Evolutionary conservation across 2,113 vertebrate genomes (phyloP), one percentile per base, ranked within the genome.

Genomic region (Epinephelus fuscoguttatus): DNA sequence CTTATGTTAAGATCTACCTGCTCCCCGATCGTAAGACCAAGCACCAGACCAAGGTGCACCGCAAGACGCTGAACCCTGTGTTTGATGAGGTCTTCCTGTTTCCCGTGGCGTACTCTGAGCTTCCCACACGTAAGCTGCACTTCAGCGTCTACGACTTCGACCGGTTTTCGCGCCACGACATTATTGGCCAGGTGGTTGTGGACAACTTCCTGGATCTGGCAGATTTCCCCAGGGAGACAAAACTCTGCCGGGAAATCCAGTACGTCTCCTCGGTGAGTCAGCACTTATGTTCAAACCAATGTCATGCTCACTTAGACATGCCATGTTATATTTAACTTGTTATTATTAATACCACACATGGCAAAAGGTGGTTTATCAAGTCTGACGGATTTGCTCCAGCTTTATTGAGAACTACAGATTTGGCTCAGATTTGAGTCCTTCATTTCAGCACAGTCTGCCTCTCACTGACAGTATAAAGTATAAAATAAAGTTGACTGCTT

Each of bases 51-150:
- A 99, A 99, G 95, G 98, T 99, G 82, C 98, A 99, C 86, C 96
- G 98, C 89, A 99, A 99, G 93, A 99, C 98, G 40, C 93, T 99
- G 68, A 99, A 99, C 94, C 98, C 98, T 0, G 96, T 99, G 37
- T 99, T 99, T 88, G 97, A 99, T 89, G 98, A 99, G 91, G 97
- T 99, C 94, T 99, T 99, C 97, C 96, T 99, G 94, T 99, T 99
- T 93, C 95, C 95, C 6, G 98, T 99, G 88, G 97, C 97, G 0
- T 99, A 99, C 93, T 97, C 97, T 81, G 98, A 99, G 91, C 97
- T 99, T 89, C 97, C 94, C 37, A 94, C 96, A 3, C 96, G 98
- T 52, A 99, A 99, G 92, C 97, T 99, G 79, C 98, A 99, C 95
- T 99, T 99, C 95, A 99, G 97, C 61, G 96, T 99, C 68, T 99